phyloP scores from a whole-genome alignment of 1,140 invertebrate species.

The Delia radicum region DNA sequence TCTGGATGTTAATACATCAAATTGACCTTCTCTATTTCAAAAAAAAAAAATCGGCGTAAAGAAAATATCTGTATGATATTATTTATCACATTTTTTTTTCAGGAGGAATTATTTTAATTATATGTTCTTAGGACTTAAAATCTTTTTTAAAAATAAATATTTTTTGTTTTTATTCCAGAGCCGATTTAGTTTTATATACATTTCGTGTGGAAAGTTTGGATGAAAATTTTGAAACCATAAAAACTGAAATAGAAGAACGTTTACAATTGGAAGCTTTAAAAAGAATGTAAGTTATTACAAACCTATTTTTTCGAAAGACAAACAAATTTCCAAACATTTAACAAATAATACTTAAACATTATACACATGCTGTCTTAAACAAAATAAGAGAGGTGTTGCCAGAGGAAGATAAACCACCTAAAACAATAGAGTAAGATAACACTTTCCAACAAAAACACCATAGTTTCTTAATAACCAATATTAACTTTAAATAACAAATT shows the following conservation, averaged over 20 bases:
- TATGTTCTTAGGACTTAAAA: too few species aligned
- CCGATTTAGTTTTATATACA: constrained; percentile 58
- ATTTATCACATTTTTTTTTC: neutral
- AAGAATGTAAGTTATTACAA: constrained; percentile 18
- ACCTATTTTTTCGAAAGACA: neutral
- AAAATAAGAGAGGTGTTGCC: neutral
- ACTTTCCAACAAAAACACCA: neutral
- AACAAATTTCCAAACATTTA: neutral
- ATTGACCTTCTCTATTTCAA: too few species aligned
- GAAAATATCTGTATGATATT: too few species aligned
- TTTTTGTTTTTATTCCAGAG: constrained; percentile 5
- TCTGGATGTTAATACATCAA: too few species aligned
- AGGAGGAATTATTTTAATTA: neutral
- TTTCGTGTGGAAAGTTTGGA: constrained; percentile 65
- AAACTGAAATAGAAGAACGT: constrained; percentile 59
- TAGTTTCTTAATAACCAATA: too few species aligned
- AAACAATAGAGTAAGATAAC: neutral
- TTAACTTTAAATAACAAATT: neutral
- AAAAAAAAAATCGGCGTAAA: too few species aligned
- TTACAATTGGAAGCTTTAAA: constrained; percentile 62
- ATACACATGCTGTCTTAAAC: neutral
- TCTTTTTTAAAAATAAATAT: neutral
- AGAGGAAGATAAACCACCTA: neutral
- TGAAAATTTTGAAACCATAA: constrained; percentile 60
- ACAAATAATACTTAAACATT: neutral